A percentile compares a stretch with the other conserved stretches of the same genome.
These are phyloP conservation scores for Dromas ardeola DNA, from an alignment of 2,113 vertebrate genomes.

Conservation along the genomic window DNA sequence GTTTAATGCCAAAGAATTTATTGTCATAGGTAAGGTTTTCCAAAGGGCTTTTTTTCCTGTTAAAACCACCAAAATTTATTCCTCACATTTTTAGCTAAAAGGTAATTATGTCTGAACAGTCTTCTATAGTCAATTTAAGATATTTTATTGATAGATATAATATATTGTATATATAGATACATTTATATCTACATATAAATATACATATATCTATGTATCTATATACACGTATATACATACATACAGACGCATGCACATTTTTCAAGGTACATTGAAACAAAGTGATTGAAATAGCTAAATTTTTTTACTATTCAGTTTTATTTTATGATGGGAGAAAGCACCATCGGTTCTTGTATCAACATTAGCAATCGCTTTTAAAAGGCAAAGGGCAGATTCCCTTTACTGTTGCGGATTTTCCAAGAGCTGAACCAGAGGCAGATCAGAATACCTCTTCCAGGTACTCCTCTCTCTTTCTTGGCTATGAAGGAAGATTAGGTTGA, in stretches of 20 bases:
- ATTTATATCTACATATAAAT: not conserved
- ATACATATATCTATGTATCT: not conserved
- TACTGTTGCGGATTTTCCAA: not conserved
- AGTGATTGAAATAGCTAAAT: not conserved
- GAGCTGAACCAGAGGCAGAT: not conserved
- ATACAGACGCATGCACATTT: not conserved
- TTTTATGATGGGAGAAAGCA: not conserved
- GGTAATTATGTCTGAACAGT: not conserved
- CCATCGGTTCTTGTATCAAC: not conserved
- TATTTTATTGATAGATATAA: not conserved
- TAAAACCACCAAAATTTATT: not conserved
- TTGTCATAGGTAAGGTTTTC: not conserved
- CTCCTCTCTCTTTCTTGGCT: not conserved
- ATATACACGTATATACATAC: not conserved
- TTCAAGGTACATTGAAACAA: not conserved
- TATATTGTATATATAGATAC: not conserved
- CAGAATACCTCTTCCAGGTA: not conserved
- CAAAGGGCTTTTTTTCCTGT: not conserved
- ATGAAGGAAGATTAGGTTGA: not conserved
- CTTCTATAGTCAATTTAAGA: not conserved
- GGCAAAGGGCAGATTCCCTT: not conserved
- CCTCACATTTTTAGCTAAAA: not conserved
- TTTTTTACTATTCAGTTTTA: not conserved
- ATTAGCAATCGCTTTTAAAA: not conserved
- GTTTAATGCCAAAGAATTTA: not conserved